phyloP scores from a whole-genome alignment of 2,113 vertebrate genomes.

The Festucalex cinctus region DNA sequence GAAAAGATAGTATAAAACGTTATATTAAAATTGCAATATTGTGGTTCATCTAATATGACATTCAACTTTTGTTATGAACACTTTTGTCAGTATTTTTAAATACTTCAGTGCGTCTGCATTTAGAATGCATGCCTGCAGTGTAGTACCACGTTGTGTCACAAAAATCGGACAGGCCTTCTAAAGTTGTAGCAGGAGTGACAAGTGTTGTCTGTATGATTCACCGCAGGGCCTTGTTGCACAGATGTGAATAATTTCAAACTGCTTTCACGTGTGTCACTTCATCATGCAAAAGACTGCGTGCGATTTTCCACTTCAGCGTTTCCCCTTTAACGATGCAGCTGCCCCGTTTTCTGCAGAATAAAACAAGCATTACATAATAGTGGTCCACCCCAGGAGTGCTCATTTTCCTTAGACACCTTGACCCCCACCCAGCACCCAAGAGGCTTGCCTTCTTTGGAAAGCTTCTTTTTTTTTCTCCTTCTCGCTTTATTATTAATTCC shows the following conservation, averaged over 20 bases:
- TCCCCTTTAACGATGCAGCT: conserved; percentile 32
- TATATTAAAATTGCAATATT: no score
- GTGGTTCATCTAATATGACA: background rate
- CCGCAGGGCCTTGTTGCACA: conserved; percentile 35
- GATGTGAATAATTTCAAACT: conserved; percentile 24
- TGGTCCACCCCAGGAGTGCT: conserved; percentile 23
- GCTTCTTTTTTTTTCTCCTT: conserved; percentile 10
- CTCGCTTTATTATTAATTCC: conserved; percentile 47
- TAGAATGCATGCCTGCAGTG: no score
- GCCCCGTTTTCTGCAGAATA: conserved; percentile 26
- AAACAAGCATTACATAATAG: conserved; percentile 19
- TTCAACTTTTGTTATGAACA: background rate
- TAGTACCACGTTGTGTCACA: no score
- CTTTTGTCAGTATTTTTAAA: background rate
- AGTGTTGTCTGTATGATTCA: conserved; percentile 24
- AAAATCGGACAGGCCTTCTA: background rate
- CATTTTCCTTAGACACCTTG: conserved; percentile 21
- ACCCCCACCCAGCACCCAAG: background rate
- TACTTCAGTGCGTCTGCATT: no score
- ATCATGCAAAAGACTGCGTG: conserved; percentile 20
- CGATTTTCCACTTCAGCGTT: conserved; percentile 36
- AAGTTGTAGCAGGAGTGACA: conserved; percentile 25
- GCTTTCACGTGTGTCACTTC: conserved; percentile 8
- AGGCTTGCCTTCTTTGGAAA: conserved; percentile 39
- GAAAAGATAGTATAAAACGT: background rate